Evolutionary conservation across 2,888 invertebrate species (phyloP), one percentile per base, ranked within the genome.

Genomic region (Idaea aversata): DNA sequence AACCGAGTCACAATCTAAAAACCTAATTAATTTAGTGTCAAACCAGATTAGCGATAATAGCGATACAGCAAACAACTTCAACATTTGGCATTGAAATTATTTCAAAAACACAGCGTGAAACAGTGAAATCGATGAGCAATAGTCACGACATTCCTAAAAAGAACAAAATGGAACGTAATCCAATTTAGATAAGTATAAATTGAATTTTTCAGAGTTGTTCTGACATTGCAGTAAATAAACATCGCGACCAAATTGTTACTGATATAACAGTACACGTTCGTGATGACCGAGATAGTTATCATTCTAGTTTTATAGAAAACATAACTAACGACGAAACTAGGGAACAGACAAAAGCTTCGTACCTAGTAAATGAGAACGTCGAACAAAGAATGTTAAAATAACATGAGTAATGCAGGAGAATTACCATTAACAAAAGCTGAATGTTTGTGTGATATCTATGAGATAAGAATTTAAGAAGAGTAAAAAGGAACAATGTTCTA

Each of bases 181-280:
- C 78, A 86, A 82, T 83, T 82, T 77, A 81, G 79, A 83, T 81
- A 84, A 83, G 76, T 79, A 78, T 76, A 72, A 76, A 79, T 78
- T 77, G 75, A 79, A 77, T 77, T 78, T 80, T 79, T 72, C 62
- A 67, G 67, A 77, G 81, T 80, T 78, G 74, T 68, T 79, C 70
- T 76, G 77, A 78, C 67, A 79, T 77, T 72, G 75, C 68, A 74
- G 75, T 72, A 81, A 83, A 82, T 77, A 83, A 84, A 86, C 79
- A 83, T 78, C 77, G 77, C 75, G 81, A 81, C 76, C 76, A 77
- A 81, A 82, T 82, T 79, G 77, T 83, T 82, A 73, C 75, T 78
- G 79, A 78, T 80, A 78, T 87, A 88, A 88, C 88, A 85, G 88
- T 86, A 86, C 81, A 82, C 69, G 76, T 71, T 85, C 83, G 83